Base-by-base conservation (phyloP, 2,888 invertebrate genomes). In the Ptychoptera contaminata region DNA sequence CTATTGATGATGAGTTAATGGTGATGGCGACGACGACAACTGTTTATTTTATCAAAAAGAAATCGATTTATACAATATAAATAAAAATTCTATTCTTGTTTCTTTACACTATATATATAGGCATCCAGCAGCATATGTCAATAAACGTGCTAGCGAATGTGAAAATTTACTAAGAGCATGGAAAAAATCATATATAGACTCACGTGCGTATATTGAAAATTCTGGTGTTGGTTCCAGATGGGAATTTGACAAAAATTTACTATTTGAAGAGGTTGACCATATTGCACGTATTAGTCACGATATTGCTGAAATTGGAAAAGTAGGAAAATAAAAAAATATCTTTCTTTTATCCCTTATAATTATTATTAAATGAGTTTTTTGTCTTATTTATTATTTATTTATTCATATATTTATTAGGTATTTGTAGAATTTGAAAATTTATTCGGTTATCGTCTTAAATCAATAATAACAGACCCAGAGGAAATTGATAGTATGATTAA, bases 381-480 rank as follows among this genome's bases (percentile, higher is more conserved):
- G 7, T 23, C 23, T 23, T 23, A 23, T 23, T 23, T 23, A 23
- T 23, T 23, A 23, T 23, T 23, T 23, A 23, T 23, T 23, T 23
- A 23, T 23, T 23, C 23, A 23, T 23, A 23, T 23, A 23, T 23
- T 23, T 23, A 23, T 23, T 23, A 23, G 23, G 23, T 86, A 0
- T 70, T 90, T 4, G 77, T 85, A 55, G 86, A 91, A 57, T 92
- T 91, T 58, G 81, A 86, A 60, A 87, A 88, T 52, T 82, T 93
- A 47, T 91, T 93, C 59, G 90, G 91, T 0, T 72, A 79, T 1
- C 86, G 91, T 55, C 64, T 93, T 2, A 87, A 88, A 57, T 80
- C 87, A 0, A 83, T 92, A 31, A 83, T 91, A 32, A 81, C 79
- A 48, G 88, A 92, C 59, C 87, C 90, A 0, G 79, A 83, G 9